A percentile compares a stretch with the other conserved stretches of the same genome.
These are phyloP conservation scores for Ctenopoma kingsleyae DNA, from an alignment of 2,797 vertebrate species.

Conservation along the genomic window DNA sequence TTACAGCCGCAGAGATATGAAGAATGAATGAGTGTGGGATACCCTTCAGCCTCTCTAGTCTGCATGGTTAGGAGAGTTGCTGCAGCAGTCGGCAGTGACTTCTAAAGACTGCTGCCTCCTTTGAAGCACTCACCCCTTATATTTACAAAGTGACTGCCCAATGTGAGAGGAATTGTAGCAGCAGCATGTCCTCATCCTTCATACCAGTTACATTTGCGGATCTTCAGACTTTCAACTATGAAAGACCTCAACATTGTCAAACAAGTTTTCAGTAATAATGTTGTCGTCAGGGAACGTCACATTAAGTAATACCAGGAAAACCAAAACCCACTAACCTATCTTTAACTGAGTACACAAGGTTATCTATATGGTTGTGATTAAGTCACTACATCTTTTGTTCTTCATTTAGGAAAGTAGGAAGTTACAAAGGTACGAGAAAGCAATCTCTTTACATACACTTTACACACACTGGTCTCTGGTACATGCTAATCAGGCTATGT, in stretches of 20 bases:
- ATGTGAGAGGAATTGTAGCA: constrained; percentile 24
- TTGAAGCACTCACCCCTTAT: constrained; percentile 50
- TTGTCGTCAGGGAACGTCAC: not conserved
- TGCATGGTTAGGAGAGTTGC: constrained; percentile 17
- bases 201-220: constrained; percentile 2
- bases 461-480: constrained; percentile 5
- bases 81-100: constrained; percentile 35
- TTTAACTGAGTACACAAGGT: not conserved
- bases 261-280: constrained; percentile 32
- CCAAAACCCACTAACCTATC: not conserved
- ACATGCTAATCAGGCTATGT: constrained; percentile 42
- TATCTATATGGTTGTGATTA: constrained; percentile 5
- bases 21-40: constrained; percentile 36
- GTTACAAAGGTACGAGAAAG: not conserved
- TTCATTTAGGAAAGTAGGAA: constrained; percentile 29
- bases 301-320: constrained; percentile 1
- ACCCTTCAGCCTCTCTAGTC: constrained; percentile 42
- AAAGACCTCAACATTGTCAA: constrained; percentile 26
- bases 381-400: constrained; percentile 36
- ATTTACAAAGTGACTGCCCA: constrained; percentile 42
- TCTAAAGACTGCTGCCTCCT: constrained; percentile 43
- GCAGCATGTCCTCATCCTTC: constrained; percentile 21
- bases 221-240: constrained; percentile 24
- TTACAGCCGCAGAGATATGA: constrained; percentile 38
- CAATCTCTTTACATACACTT: not conserved